Evolutionary conservation across 2,888 invertebrate species (phyloP), one percentile per base, ranked within the genome.

Genomic region (Helleia helle): DNA sequence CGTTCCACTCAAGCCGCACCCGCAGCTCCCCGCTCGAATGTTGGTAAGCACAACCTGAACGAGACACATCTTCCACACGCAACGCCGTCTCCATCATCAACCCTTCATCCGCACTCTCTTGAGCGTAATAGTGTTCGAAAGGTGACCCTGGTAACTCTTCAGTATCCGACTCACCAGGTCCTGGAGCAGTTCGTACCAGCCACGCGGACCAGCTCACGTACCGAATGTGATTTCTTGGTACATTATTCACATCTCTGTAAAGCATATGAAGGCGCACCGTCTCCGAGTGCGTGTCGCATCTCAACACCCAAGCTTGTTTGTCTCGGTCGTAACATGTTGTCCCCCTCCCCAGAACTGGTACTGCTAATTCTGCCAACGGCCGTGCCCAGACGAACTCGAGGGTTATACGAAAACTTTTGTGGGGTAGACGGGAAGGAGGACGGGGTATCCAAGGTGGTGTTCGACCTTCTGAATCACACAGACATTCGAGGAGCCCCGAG

Each of bases 1-100:
- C 93, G 56, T 91, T 89, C 93, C 93, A 94, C 62, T 94, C 93
- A 37, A 94, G 87, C 51, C 93, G 91, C 14, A 94, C 89, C 11
- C 90, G 87, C 37, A 94, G 80, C 55, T 91, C 91, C 36, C 91
- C 90, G 48, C 91, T 91, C 43, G 90, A 87, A 49, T 91, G 91
- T 53, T 93, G 69, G 64, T 89, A 93, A 31, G 90, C 87, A 66
- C 91, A 90, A 40, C 88, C 88, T 13, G 91, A 83, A 43, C 91
- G 89, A 56, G 91, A 81, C 40, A 89, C 74, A 73, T 93, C 91
- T 62, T 90, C 90, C 14, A 93, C 90, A 8, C 90, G 87, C 29
- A 94, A 84, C 51, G 90, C 89, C 3, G 93, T 93, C 66, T 91
- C 91, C 90, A 94, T 92, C 68, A 92, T 91, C 48, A 92, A 90